Percentiles rank a stretch among this genome's conserved stretches.
Evolutionary conservation across 2,888 invertebrate species (phyloP).

Genomic region (Rosalia funebris): DNA sequence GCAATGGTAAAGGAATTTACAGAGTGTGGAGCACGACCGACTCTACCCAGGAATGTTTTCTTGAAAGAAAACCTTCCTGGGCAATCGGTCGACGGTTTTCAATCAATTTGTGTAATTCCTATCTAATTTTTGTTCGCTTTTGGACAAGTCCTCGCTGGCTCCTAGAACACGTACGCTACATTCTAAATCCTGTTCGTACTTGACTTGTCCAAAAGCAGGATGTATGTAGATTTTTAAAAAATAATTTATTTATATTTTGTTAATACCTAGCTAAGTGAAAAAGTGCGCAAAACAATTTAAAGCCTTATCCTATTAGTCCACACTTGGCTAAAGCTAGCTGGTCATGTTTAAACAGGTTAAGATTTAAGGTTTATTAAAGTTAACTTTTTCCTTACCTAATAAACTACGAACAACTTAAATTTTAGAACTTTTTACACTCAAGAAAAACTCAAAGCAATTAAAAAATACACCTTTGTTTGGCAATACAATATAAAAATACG

Average conservation of each 20-base stretch:
- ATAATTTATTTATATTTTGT: slow-evolving; percentile 39
- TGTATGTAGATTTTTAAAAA: slow-evolving; percentile 32
- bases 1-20: slow-evolving; percentile 15
- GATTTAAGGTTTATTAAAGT: slow-evolving; percentile 26
- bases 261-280: slow-evolving; percentile 46
- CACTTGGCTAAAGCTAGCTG: slow-evolving; percentile 60
- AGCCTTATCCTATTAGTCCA: slow-evolving; percentile 49
- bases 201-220: slow-evolving; percentile 15
- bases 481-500: slow-evolving; percentile 41
- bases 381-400: slow-evolving; percentile 30
- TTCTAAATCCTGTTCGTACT: neutral
- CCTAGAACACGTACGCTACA: neutral
- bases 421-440: slow-evolving; percentile 10
- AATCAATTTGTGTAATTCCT: slow-evolving; percentile 17
- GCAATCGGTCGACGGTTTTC: neutral
- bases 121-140: slow-evolving; percentile 19
- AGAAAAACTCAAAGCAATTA: slow-evolving; percentile 19
- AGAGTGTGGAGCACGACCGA: slow-evolving; percentile 2
- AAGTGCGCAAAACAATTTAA: slow-evolving; percentile 46
- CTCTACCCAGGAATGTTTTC: neutral
- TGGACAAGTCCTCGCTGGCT: neutral
- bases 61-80: neutral
- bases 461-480: slow-evolving; percentile 40
- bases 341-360: slow-evolving; percentile 51
- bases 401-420: slow-evolving; percentile 27